Conservation (phyloP, 2,113 vertebrate genomes). For the Oplegnathus fasciatus region DNA sequence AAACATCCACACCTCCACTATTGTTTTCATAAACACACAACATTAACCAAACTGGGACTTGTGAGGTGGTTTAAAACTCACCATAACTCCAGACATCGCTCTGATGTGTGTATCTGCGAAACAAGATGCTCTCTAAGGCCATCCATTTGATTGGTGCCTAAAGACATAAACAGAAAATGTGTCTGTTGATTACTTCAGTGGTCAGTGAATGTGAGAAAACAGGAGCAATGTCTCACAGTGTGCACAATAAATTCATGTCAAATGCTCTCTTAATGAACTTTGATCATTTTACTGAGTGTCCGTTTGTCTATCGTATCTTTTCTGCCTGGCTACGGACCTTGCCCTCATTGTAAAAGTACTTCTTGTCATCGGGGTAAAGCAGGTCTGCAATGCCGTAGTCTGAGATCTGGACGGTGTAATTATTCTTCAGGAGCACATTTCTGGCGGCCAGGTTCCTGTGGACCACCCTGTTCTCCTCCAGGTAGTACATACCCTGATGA, state of each 20-base stretch:
- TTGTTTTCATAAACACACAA: background rate
- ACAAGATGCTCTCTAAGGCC: conserved; percentile 95
- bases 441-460: conserved; percentile 92
- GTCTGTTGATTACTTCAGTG: background rate
- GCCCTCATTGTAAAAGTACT: conserved; percentile 90
- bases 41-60: background rate
- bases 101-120: conserved; percentile 94
- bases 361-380: conserved; percentile 93
- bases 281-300: conserved; percentile 1
- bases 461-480: conserved; percentile 94
- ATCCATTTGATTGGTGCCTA: conserved; percentile 97
- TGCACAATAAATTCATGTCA: background rate
- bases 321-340: conserved; percentile 83
- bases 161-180: background rate
- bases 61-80: conserved; percentile 74
- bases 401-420: conserved; percentile 92
- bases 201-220: background rate
- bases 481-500: conserved; percentile 94
- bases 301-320: background rate
- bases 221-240: background rate
- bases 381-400: conserved; percentile 95
- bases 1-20: background rate
- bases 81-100: conserved; percentile 98
- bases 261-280: conserved; percentile 2
- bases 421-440: conserved; percentile 88